phyloP scores from a whole-genome alignment of 2,797 vertebrate species.

The Mormyrops attenuatus region DNA sequence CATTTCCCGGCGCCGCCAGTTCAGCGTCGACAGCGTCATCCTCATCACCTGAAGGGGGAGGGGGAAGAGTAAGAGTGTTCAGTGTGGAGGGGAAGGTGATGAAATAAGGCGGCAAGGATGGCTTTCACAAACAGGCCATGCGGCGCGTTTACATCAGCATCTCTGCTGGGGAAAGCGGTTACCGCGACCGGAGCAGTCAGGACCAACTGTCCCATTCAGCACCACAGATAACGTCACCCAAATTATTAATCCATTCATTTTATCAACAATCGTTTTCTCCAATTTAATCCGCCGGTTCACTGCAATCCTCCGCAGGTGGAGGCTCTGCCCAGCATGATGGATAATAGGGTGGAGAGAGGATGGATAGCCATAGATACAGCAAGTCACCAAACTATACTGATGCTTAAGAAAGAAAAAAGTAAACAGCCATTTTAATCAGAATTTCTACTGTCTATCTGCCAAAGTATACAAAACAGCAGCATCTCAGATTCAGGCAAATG shows the following conservation, averaged over 20 bases:
- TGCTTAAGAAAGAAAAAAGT: background rate
- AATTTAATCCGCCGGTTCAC: background rate
- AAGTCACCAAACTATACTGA: background rate
- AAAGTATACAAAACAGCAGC: background rate
- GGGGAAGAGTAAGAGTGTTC: conserved; percentile 32
- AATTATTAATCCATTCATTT: background rate
- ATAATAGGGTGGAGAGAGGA: background rate
- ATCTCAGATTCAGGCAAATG: background rate
- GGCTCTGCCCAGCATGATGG: background rate
- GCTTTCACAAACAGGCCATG: conserved; percentile 49
- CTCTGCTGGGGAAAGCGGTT: background rate
- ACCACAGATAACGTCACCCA: background rate
- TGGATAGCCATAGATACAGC: background rate
- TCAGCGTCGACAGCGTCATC: conserved; percentile 94
- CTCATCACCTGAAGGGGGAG: conserved; percentile 81
- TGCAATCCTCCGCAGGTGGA: background rate
- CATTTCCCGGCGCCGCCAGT: conserved; percentile 97
- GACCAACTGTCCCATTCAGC: background rate
- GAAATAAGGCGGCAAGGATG: conserved; percentile 13
- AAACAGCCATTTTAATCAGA: background rate
- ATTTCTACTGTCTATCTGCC: background rate
- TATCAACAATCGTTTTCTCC: background rate
- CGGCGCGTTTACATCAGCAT: conserved; percentile 31
- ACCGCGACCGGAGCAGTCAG: background rate
- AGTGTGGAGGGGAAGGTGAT: conserved; percentile 18